Base-by-base conservation (phyloP, 2,113 vertebrate species). In the Oxygymnocypris stewartii region DNA sequence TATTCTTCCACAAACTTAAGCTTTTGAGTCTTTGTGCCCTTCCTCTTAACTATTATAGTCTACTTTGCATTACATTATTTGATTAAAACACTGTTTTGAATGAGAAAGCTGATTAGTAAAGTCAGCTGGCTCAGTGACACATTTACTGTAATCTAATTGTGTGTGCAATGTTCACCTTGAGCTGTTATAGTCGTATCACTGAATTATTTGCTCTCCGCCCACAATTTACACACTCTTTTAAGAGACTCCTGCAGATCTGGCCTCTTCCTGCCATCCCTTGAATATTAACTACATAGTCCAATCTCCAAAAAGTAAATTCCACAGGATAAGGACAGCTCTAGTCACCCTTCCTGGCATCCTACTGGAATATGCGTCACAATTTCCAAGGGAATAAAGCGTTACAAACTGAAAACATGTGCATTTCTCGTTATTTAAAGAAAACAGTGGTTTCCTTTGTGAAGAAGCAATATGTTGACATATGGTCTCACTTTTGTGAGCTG, bases 351-450 rank as follows among this genome's bases (percentile, higher is more conserved):
- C 75, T 65, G 49, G 20, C 47, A 57, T 82, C 49, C 59, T 76
- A 54, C 47, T 69, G 77, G 71, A 85, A 84, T 85, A 74, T 81
- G 82, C 77, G 84, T 92, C 90, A 90, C 88, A 81, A 86, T 91
- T 94, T 94, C 93, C 93, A 90, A 76, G 88, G 90, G 87, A 91
- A 92, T 89, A 92, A 73, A 47, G 74, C 20, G 11, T 51, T 88
- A 40, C 77, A 49, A 59, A 87, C 86, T 88, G 88, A 85, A 87
- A 54, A 88, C 90, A 92, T 75, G 84, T 25, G 57, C 73, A 75
- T 63, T 49, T 61, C 23, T 69, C 37, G 18, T 25, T 37, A 86
- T 73, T 76, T 67, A 18, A 47, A 14, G 28, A 84, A 71, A 84
- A 65, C 51, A 87, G 49, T 35, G 57, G 20, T 85, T 76, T 73